phyloP scores from a whole-genome alignment of 2,113 vertebrate species.

The Salvelinus namaycush region DNA sequence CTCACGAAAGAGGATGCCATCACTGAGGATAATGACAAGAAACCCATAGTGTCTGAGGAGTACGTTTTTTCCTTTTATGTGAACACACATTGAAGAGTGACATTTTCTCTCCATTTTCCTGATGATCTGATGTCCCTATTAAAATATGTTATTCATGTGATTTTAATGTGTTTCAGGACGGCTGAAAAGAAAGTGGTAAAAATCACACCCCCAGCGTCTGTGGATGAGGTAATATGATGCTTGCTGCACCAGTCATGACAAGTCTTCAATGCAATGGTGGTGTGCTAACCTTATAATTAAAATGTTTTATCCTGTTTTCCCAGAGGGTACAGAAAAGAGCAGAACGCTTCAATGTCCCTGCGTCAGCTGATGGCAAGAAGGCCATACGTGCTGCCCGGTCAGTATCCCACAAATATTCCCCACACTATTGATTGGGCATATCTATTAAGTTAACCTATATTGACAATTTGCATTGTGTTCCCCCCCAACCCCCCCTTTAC shows the following conservation, averaged over 20 bases:
- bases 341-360: conserved; percentile 86
- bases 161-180: conserved; percentile 46
- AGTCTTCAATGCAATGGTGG: not conserved
- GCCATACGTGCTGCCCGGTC: conserved; percentile 85
- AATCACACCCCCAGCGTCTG: conserved; percentile 78
- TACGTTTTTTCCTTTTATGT: conserved; percentile 35
- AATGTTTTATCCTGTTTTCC: conserved; percentile 1
- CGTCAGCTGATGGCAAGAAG: conserved; percentile 86
- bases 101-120: not conserved
- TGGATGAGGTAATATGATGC: conserved; percentile 76
- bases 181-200: conserved; percentile 88
- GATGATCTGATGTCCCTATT: not conserved
- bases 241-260: not conserved
- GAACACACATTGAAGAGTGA: not conserved
- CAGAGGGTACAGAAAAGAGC: conserved; percentile 89
- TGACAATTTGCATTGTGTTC: too few species aligned
- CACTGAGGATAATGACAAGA: conserved; percentile 39
- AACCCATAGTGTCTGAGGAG: conserved; percentile 36
- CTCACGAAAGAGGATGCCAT: conserved; percentile 56
- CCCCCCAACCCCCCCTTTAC: too few species aligned
- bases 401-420: conserved; percentile 34
- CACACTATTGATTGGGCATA: not conserved
- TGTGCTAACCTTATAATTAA: not conserved
- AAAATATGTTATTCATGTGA: not conserved
- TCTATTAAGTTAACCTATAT: not conserved